Conservation (phyloP, 2,888 invertebrate genomes). For the Epinotia brunnichana region DNA sequence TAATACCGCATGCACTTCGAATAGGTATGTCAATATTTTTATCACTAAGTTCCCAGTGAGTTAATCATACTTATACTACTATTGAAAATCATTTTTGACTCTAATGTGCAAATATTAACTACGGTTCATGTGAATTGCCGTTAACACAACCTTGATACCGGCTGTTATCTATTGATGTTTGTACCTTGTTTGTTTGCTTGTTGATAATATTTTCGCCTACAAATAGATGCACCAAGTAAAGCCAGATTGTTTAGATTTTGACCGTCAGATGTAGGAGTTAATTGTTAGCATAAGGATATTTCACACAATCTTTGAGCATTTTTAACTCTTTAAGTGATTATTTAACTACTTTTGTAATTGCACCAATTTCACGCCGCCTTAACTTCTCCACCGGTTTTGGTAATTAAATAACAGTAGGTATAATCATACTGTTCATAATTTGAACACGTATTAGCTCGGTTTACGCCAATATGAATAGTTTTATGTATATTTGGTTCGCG, state of each 20-base stretch:
- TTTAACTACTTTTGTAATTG: neutral
- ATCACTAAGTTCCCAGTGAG: too few species aligned
- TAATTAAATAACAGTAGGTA: neutral
- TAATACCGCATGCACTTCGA: too few species aligned
- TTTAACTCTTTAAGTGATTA: neutral
- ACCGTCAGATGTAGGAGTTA: too few species aligned
- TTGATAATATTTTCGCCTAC: neutral
- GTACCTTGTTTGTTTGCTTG: neutral
- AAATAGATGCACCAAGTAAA: neutral
- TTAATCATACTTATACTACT: too few species aligned
- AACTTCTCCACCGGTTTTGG: slow-evolving; percentile 1
- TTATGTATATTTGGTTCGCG: too few species aligned
- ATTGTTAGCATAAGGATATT: too few species aligned
- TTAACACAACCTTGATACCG: neutral
- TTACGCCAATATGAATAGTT: too few species aligned
- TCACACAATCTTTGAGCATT: too few species aligned
- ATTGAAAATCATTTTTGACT: too few species aligned
- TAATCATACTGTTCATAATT: neutral
- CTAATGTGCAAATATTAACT: too few species aligned
- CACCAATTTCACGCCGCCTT: slow-evolving; percentile 2
- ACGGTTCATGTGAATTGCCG: neutral
- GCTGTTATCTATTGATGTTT: neutral
- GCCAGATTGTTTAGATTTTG: neutral
- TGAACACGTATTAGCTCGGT: neutral
- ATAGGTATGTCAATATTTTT: too few species aligned